Conservation (phyloP, 30 jellyfish, hydroid and myxozoan genomes). For the Chironex yamaguchii region DNA sequence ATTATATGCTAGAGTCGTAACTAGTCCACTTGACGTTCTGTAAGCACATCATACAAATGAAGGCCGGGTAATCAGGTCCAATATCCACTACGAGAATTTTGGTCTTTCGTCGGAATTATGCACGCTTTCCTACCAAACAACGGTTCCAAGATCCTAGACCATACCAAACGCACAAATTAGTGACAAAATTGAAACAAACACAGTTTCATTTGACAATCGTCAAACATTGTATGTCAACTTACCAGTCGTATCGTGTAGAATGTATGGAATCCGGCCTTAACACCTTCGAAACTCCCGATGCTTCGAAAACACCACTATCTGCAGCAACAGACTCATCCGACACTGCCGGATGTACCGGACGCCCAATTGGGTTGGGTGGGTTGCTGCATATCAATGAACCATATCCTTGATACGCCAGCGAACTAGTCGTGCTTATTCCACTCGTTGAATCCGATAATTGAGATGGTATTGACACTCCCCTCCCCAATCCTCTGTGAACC, state of each 20-base stretch:
- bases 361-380: not conserved
- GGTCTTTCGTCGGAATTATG: too few species aligned
- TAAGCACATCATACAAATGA: too few species aligned
- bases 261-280: conserved; percentile 13
- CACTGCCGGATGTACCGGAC: conserved; percentile 84
- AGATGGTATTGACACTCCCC: not conserved
- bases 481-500: not conserved
- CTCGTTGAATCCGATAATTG: not conserved
- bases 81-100: too few species aligned
- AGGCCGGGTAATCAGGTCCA: too few species aligned
- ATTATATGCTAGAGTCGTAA: too few species aligned
- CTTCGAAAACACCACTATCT: conserved; percentile 99
- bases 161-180: too few species aligned
- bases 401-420: not conserved
- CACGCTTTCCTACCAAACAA: too few species aligned
- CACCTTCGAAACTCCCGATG: conserved; percentile 58
- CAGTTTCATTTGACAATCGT: too few species aligned
- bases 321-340: conserved; percentile 99
- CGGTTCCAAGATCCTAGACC: too few species aligned
- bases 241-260: not conserved
- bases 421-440: not conserved
- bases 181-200: too few species aligned
- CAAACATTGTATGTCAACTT: too few species aligned
- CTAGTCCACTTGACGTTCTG: too few species aligned
- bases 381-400: not conserved